Conservation (phyloP, 2,113 vertebrate genomes). For the Marmota flaviventris region DNA sequence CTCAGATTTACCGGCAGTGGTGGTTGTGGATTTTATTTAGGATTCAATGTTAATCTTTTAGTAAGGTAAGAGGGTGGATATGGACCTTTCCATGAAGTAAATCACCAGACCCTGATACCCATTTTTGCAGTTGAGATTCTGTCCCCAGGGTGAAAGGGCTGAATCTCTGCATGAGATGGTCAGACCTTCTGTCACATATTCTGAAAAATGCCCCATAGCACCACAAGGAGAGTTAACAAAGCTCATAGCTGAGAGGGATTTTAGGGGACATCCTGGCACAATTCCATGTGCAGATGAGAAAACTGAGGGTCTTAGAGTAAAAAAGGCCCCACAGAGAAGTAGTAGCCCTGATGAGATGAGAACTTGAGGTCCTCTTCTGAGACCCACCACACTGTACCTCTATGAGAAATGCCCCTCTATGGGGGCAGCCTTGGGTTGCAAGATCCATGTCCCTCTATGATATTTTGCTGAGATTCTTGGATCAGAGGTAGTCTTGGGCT, state of each 20-base stretch:
- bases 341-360: background rate
- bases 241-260: background rate
- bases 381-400: background rate
- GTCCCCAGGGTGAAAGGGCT: background rate
- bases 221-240: background rate
- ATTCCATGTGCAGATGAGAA: background rate
- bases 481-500: too few relatives aligned
- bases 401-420: background rate
- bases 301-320: background rate
- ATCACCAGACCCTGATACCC: background rate
- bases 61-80: background rate
- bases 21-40: background rate
- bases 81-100: background rate
- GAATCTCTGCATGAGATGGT: background rate
- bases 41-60: background rate
- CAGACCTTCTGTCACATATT: background rate
- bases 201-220: background rate
- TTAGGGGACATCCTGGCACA: background rate
- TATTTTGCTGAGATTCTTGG: background rate
- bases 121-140: background rate
- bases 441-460: background rate
- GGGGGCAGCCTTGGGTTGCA: too few relatives aligned
- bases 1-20: rapidly evolving
- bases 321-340: background rate
- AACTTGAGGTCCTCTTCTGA: background rate